phyloP scores from a whole-genome alignment of 2,888 invertebrate genomes.

The Torymus texanus region DNA sequence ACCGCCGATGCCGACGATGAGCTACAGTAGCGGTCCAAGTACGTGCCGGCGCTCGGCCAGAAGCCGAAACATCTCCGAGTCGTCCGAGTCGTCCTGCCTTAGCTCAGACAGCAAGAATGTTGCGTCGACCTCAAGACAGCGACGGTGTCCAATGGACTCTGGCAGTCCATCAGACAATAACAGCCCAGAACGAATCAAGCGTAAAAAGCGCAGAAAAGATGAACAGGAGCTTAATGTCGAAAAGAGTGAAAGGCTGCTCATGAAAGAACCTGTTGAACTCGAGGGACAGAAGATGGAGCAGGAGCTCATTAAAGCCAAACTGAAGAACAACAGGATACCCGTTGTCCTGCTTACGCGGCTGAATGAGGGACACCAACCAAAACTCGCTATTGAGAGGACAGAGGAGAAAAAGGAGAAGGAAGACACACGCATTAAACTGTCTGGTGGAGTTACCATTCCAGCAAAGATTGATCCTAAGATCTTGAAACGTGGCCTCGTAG shows the following conservation, averaged over 20 bases:
- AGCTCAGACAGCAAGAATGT: conserved; percentile 3
- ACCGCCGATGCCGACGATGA: conserved; percentile 51
- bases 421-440: conserved; percentile 5
- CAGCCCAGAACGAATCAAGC: conserved; percentile 36
- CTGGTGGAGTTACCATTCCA: conserved; percentile 30
- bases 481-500: conserved; percentile 13
- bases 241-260: conserved; percentile 6
- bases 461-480: conserved; percentile 40
- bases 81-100: conserved; percentile 33
- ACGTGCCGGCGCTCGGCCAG: conserved; percentile 39
- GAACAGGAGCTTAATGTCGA: neutral
- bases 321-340: conserved; percentile 43
- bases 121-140: neutral
- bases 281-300: neutral
- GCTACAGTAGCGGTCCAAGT: conserved; percentile 35
- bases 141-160: conserved; percentile 12
- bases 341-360: conserved; percentile 36
- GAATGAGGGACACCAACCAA: conserved; percentile 20
- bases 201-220: conserved; percentile 52
- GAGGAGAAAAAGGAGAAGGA: conserved; percentile 4
- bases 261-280: neutral
- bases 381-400: neutral
- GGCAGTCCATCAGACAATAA: conserved; percentile 14
- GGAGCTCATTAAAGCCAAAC: conserved; percentile 34
- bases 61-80: conserved; percentile 40